phyloP scores from a whole-genome alignment of 2,888 invertebrate species.

The Nomada ferruginata region DNA sequence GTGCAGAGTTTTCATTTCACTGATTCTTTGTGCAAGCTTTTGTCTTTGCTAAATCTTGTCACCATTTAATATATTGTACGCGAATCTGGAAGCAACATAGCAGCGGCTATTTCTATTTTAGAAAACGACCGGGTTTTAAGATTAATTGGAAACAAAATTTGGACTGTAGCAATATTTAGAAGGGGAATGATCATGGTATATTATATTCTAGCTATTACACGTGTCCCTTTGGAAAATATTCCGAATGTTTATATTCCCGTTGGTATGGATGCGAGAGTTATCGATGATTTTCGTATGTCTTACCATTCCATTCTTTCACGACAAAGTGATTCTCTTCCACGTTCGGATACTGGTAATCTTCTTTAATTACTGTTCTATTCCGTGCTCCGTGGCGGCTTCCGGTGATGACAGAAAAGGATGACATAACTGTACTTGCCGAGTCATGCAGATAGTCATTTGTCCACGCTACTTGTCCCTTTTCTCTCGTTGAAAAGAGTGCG shows the following conservation, averaged over 20 bases:
- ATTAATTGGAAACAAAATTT: too few relatives aligned
- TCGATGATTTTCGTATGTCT: not conserved
- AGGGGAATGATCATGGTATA: too few relatives aligned
- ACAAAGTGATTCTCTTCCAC: not conserved
- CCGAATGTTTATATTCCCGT: not conserved
- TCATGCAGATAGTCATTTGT: constrained; percentile 14
- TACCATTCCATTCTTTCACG: not conserved
- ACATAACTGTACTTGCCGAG: constrained; percentile 56
- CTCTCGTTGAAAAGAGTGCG: not conserved
- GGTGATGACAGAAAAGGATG: constrained; percentile 38
- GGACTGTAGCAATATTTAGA: too few relatives aligned
- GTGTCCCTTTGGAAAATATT: not conserved
- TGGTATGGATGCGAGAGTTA: not conserved
- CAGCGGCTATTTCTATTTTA: too few relatives aligned
- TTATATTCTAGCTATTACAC: too few relatives aligned
- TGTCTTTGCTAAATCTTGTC: not conserved
- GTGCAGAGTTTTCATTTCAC: not conserved
- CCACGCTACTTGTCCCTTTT: constrained; percentile 21
- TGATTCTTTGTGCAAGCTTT: constrained; percentile 17
- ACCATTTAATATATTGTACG: too few relatives aligned
- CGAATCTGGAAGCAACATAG: too few relatives aligned
- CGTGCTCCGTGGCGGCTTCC: constrained; percentile 27
- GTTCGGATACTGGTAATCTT: constrained; percentile 41
- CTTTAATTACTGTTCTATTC: constrained; percentile 49
- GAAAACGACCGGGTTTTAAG: too few relatives aligned